Conservation (phyloP, 2,113 vertebrate genomes). For the Aptenodytes patagonicus region DNA sequence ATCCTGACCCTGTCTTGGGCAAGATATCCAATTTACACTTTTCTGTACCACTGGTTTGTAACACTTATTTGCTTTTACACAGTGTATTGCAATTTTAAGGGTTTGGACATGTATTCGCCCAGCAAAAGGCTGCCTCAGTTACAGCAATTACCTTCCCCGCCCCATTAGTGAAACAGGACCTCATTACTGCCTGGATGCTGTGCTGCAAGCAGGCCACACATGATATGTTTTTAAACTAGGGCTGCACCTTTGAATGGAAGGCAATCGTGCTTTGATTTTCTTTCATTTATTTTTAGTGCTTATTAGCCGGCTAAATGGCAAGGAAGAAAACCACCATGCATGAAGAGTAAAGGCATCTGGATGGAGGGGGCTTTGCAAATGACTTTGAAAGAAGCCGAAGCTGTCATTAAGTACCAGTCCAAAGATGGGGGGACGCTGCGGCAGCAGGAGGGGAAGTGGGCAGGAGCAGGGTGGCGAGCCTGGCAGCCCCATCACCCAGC, state of each 20-base stretch:
- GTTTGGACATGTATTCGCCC: neutral
- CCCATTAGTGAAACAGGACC: neutral
- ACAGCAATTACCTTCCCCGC: neutral
- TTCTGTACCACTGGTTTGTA: neutral
- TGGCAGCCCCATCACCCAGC: fast-evolving
- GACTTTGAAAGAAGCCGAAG: neutral
- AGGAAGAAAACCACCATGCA: neutral
- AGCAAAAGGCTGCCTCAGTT: neutral
- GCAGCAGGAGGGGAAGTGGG: neutral
- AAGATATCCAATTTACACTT: neutral
- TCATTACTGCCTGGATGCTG: fast-evolving
- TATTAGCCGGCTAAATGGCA: neutral
- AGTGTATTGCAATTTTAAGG: neutral
- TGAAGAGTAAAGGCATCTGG: neutral
- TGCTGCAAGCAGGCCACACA: neutral
- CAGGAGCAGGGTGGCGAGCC: neutral
- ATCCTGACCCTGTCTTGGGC: neutral
- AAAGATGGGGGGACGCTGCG: fast-evolving
- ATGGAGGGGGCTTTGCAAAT: neutral
- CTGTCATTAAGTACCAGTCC: fast-evolving
- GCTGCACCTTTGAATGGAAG: neutral
- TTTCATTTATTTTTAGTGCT: neutral
- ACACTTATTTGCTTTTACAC: neutral
- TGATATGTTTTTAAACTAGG: neutral
- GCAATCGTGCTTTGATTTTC: neutral